Evolutionary conservation across 2,797 vertebrate genomes (phyloP), one percentile per base, ranked within the genome.

Genomic region (Florisuga fusca): DNA sequence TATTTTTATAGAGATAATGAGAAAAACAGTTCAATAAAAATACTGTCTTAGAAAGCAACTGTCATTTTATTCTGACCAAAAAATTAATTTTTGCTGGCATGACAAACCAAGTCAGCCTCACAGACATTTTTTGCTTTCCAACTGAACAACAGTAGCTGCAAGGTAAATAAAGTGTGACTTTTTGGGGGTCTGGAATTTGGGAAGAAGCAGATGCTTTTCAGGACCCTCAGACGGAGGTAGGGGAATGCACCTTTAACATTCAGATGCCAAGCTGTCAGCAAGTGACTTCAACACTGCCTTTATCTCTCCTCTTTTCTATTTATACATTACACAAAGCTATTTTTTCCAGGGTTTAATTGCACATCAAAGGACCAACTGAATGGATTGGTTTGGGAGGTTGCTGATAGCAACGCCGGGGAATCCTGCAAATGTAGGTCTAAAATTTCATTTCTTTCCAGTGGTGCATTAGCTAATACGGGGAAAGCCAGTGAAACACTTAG

Each of bases 311-410:
- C 62, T 80, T 87, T 78, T 91, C 91, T 95, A 93, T 95, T 91
- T 91, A 86, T 91, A 94, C 6, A 68, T 93, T 87, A 87, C 57
- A 94, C 84, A 94, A 95, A 94, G 93, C 78, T 95, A 93, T 96
- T 96, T 90, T 89, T 76, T 67, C 87, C 78, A 72, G 48, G 31
- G 38, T 95, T 96, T 96, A 96, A 95, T 51, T 94, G 76, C 71
- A 87, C 84, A 95, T 95, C 69, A 97, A 91, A 94, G 62, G 66
- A 34, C 15, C 45, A 79, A 41, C 67, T 91, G 87, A 94, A 94
- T 26, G 71, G 69, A 89, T 94, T 9, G 2, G n/a, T 84, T 95
- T 92, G n/a, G 38, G 67, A 94, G 81, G 86, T 50, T 80, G 68
- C 84, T 90, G 87, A 95, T 86, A 96, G 43, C 81, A 91, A 92